Conservation (phyloP, 1,140 invertebrate species). For the Lamellibrachia luymesi region DNA sequence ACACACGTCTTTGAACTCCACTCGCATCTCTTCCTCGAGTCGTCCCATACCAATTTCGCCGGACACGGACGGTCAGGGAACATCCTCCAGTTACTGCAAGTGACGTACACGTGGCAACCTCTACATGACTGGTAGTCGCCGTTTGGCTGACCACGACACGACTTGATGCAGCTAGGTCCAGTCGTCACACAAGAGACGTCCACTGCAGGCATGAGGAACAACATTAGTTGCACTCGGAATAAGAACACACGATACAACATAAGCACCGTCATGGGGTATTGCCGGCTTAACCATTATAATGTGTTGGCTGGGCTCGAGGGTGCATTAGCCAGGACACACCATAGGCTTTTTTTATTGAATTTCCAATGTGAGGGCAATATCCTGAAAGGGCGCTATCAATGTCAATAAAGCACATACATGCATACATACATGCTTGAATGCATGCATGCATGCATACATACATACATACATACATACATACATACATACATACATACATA, state of each 20-base stretch:
- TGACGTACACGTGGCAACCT: conserved; percentile 33
- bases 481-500: no score
- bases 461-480: no score
- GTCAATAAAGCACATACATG: no score
- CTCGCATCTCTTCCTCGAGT: conserved; percentile 31
- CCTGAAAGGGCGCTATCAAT: no score
- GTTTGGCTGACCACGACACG: conserved; percentile 30
- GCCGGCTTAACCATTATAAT: neutral
- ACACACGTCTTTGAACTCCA: conserved; percentile 1
- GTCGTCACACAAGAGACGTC: neutral
- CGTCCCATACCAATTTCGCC: conserved; percentile 34
- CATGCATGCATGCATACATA: no score
- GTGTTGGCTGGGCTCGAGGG: neutral
- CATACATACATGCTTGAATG: no score
- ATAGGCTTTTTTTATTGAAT: neutral
- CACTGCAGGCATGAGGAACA: neutral
- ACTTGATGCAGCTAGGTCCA: conserved; percentile 31
- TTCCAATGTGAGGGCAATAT: no score
- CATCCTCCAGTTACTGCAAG: conserved; percentile 34
- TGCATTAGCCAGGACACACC: neutral
- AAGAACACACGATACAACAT: neutral
- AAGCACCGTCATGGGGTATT: neutral
- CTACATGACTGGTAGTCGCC: conserved; percentile 41
- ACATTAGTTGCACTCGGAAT: neutral
- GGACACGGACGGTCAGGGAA: conserved; percentile 34